phyloP scores from a whole-genome alignment of 2,113 vertebrate genomes.

The Cryptomyrus ogoouensis region DNA sequence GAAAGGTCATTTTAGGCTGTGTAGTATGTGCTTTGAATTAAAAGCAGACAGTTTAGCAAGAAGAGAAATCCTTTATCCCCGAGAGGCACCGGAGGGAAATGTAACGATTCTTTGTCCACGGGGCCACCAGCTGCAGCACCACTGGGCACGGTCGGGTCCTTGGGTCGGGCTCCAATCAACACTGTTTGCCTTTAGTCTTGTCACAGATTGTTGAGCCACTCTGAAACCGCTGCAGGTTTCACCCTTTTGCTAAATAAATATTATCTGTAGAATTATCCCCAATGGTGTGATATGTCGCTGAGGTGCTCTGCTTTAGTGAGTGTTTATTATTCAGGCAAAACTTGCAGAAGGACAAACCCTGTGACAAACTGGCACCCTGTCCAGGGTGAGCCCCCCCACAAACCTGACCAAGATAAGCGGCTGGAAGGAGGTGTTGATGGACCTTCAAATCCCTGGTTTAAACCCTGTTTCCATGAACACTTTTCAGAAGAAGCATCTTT shows the following conservation, averaged over 20 bases:
- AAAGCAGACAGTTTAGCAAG: conserved; percentile 34
- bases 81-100: conserved; percentile 24
- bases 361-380: neutral
- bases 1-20: conserved; percentile 24
- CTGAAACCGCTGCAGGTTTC: neutral
- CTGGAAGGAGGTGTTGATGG: neutral
- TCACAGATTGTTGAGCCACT: neutral
- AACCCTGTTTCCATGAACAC: neutral
- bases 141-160: neutral
- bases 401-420: neutral
- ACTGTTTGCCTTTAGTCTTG: neutral
- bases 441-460: neutral
- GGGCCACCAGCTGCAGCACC: neutral
- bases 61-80: conserved; percentile 18
- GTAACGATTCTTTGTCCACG: neutral
- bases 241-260: neutral
- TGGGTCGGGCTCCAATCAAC: neutral
- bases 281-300: neutral
- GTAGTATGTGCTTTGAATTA: conserved; percentile 37
- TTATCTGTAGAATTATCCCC: neutral
- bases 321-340: neutral
- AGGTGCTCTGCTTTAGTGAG: neutral
- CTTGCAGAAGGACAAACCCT: neutral
- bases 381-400: neutral
- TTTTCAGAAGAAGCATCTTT: neutral